Base-by-base conservation (phyloP, 2,888 invertebrate species). In the Euclidia mi region DNA sequence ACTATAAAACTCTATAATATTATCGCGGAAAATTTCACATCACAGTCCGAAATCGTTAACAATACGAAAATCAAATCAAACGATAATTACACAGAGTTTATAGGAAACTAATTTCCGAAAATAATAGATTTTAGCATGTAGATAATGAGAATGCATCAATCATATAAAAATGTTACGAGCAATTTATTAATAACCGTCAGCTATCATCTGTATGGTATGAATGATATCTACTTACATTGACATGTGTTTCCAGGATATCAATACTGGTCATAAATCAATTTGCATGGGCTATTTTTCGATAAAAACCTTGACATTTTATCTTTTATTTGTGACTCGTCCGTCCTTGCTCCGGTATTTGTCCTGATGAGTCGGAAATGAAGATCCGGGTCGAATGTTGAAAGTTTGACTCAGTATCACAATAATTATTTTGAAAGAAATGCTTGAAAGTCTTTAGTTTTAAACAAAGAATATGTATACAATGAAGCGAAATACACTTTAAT, bases 281-380 rank as follows among this genome's bases (percentile, higher is more conserved):
- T 35, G 28, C 37, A 38, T 66, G 52, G 25, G 18, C 43, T 38
- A 49, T 53, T 53, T 56, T 43, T 42, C 34, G 11, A 15, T 25
- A 25, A 15, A 29, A 29, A 10, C 35, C 74, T 76, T 66, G 75
- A 76, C 61, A 72, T 71, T 74, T 73, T 74, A 1, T 2, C 41
- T 45, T 52, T 56, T 52, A 31, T 65, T 70, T 56, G 48, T 60
- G 62, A 63, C 52, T 53, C 28, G 18, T 47, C 56, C 43, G 78
- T 62, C 83, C 84, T 85, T 76, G 84, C 82, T 81, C 82, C 70
- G 79, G 66, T 80, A 82, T 80, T 73, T 66, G 65, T 60, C 69
- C 65, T 68, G 71, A 70, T 63, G 38, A 62, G 55, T 66, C 48
- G 12, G 51, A 20, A 35, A 28, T 18, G 45, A 62, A 76, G 78